Base-by-base conservation (phyloP, 2,113 vertebrate species). In the Myrmophylax atrothorax region DNA sequence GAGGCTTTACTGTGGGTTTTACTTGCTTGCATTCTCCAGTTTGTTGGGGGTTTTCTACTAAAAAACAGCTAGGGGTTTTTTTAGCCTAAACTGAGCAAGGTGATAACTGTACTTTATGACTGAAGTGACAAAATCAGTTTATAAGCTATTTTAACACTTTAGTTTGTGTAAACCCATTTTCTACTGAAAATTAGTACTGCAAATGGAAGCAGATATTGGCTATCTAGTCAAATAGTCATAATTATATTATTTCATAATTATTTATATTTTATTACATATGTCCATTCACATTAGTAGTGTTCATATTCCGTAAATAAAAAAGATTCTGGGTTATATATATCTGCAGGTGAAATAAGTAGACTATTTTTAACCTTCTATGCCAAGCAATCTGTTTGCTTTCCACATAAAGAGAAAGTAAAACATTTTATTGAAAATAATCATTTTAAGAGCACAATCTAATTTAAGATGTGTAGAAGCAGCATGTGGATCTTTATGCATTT, bases 71-170 rank as follows among this genome's bases (percentile, higher is more conserved):
- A 74, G 9, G 7, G 12, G 3, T 13, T 87, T 92, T 94, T 84
- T 88, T 84, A 94, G 69, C 28, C 70, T 90, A 58, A 60, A 63
- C 12, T 78, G 37, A 78, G 52, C 72, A 75, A 95, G 66, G 70
- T 94, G 84, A 25, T 76, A 95, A 59, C 60, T 90, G 40, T 68
- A 83, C 60, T 92, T 86, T 84, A 88, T 47, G 56, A 81, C 42
- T 86, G 24, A 95, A 89, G 76, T 44, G 47, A 84, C 64, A 96
- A 89, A 86, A 94, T 84, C 72, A 93, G 79, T 59, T 90, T 84
- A 84, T 73, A 92, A 78, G 80, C 19, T 86, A 78, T 89, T 89
- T 94, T 81, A 78, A 38, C 14, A 42, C 42, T 89, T 93, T 12
- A 53, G 37, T 69, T 86, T 77, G 14, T 1, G 5, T n/a, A 93